Conservation (phyloP, 2,797 vertebrate genomes). For the Spatula clypeata region DNA sequence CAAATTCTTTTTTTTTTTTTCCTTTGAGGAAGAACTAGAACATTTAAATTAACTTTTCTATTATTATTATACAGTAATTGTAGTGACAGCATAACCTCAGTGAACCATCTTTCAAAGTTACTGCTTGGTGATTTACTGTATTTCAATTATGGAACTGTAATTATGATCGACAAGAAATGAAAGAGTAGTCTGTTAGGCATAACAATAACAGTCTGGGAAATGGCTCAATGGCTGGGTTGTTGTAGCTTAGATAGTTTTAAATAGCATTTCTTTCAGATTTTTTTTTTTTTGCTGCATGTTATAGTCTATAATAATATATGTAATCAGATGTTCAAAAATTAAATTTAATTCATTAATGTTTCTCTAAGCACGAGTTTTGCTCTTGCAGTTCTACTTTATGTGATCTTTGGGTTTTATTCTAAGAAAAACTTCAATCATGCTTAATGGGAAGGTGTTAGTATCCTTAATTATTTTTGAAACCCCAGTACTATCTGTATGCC, state of each 20-base stretch:
- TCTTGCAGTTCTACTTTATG: background rate
- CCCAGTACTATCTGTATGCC: background rate
- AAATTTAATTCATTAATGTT: constrained; percentile 9
- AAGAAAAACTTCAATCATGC: background rate
- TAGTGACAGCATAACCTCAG: constrained; percentile 52
- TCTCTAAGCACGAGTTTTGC: background rate
- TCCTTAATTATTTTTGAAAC: background rate
- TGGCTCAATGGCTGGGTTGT: constrained; percentile 33
- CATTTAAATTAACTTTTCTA: constrained; percentile 55
- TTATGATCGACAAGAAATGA: constrained; percentile 87
- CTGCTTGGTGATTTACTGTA: constrained; percentile 72
- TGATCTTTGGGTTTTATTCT: background rate
- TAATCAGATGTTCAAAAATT: constrained; percentile 39
- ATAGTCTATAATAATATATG: constrained; percentile 30
- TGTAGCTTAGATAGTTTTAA: constrained; percentile 49
- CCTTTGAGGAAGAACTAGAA: constrained; percentile 50
- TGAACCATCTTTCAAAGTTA: constrained; percentile 35
- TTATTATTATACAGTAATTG: constrained; percentile 43
- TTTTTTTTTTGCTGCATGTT: constrained; percentile 20
- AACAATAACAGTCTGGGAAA: constrained; percentile 87
- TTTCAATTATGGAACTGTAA: constrained; percentile 81
- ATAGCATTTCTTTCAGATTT: constrained; percentile 34
- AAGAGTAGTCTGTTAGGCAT: constrained; percentile 90
- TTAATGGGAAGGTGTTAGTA: background rate
- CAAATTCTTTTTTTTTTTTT: background rate